Evolutionary conservation across 2,113 vertebrate species (phyloP).

Genomic region (Brevimyrus niger): DNA sequence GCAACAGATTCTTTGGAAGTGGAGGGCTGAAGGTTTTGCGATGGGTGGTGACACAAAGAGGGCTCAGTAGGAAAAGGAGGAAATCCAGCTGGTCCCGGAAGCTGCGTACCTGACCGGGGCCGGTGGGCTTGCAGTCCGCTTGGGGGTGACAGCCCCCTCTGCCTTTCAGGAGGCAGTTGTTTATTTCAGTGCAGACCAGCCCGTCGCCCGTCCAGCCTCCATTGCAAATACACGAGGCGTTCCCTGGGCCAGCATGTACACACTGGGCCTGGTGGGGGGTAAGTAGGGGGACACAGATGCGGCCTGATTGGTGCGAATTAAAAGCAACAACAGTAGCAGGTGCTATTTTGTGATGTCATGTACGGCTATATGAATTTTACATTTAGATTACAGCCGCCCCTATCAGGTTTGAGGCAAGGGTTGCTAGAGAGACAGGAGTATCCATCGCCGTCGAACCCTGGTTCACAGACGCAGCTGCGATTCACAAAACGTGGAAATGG

Average conservation of each 20-base stretch:
- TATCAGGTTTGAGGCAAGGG: constrained; percentile 62
- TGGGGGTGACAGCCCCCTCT: constrained; percentile 73
- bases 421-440: constrained; percentile 72
- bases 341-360: not conserved
- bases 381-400: constrained; percentile 75
- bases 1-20: not conserved
- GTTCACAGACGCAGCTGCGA: constrained; percentile 54
- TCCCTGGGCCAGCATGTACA: constrained; percentile 57
- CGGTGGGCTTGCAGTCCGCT: constrained; percentile 68
- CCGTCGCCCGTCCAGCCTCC: constrained; percentile 87
- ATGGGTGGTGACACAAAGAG: not conserved
- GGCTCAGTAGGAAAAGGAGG: not conserved
- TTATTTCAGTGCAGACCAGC: constrained; percentile 67
- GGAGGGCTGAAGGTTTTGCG: not conserved
- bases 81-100: not conserved
- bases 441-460: constrained; percentile 75
- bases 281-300: not conserved
- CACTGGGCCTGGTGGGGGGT: constrained; percentile 68
- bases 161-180: constrained; percentile 70
- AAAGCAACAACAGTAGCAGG: not conserved
- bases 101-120: constrained; percentile 75
- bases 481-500: not conserved
- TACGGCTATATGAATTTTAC: constrained; percentile 61
- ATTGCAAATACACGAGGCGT: constrained; percentile 63
- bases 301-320: not conserved